Percentiles rank a stretch among this genome's conserved stretches.
phyloP scores from a whole-genome alignment of 2,113 vertebrate genomes.

The Patagioenas fasciata region DNA sequence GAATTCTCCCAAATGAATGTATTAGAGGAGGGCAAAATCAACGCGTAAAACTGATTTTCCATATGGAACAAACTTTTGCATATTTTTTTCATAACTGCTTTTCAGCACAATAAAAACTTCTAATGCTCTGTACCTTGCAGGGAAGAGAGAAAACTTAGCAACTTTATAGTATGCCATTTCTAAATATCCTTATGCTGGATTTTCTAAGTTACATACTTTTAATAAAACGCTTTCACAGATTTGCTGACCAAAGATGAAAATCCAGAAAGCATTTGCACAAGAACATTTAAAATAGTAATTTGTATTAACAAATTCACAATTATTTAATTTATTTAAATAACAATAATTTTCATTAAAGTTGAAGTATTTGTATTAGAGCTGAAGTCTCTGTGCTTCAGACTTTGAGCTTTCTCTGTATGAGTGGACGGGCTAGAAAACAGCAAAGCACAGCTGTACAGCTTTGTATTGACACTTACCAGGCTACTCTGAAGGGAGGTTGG shows the following conservation, averaged over 20 bases:
- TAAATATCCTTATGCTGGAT: not conserved
- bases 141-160: not conserved
- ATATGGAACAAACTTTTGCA: not conserved
- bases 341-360: not conserved
- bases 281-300: not conserved
- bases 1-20: not conserved
- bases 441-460: fast-evolving
- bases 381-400: not conserved
- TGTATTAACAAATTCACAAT: not conserved
- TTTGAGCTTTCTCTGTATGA: not conserved
- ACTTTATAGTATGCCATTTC: not conserved
- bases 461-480: not conserved
- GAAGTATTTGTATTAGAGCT: not conserved
- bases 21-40: not conserved
- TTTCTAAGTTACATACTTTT: not conserved
- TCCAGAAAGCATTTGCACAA: not conserved
- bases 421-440: not conserved
- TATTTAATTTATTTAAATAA: not conserved
- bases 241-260: not conserved
- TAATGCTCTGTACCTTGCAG: not conserved
- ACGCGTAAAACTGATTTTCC: not conserved
- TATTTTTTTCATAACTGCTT: not conserved
- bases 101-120: not conserved
- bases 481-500: not conserved
- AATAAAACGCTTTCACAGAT: not conserved